A percentile compares a stretch with the other conserved stretches of the same genome.
These are phyloP conservation scores for Vicugna pacos DNA, from an alignment of 2,113 vertebrate species.

Conservation along the genomic window DNA sequence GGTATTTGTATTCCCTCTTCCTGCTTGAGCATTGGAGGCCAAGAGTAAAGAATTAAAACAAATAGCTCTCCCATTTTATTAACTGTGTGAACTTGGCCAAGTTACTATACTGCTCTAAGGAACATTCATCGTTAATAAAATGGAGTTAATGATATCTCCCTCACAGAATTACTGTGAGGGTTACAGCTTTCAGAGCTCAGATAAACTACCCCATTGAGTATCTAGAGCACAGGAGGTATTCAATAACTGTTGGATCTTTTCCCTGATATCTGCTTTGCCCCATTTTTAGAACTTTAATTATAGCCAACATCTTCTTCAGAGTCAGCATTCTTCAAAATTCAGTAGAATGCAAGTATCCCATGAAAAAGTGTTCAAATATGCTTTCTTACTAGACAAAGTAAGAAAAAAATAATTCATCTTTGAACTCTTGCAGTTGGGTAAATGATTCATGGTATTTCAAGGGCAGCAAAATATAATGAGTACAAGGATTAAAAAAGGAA, in stretches of 20 bases:
- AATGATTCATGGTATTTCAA: not conserved
- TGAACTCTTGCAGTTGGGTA: not conserved
- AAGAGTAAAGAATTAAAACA: not conserved
- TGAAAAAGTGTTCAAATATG: not conserved
- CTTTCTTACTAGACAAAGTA: not conserved
- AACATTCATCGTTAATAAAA: not conserved
- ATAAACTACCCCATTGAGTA: not conserved
- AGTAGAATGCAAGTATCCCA: not conserved
- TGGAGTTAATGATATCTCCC: not conserved
- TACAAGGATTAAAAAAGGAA: not conserved
- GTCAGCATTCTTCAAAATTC: not conserved
- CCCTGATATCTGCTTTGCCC: not conserved
- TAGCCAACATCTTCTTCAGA: not conserved
- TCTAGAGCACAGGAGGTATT: not conserved
- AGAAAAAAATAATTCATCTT: not conserved
- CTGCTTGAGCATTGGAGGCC: not conserved
- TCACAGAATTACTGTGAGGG: not conserved
- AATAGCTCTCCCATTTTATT: not conserved
- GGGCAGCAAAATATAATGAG: not conserved
- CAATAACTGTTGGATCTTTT: not conserved
- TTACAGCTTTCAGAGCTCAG: not conserved
- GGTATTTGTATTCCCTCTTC: not conserved
- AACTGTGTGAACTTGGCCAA: not conserved
- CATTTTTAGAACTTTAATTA: not conserved
- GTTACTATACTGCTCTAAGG: not conserved